phyloP scores from a whole-genome alignment of 1,140 invertebrate species.

The Tetranychus cinnabarinus region DNA sequence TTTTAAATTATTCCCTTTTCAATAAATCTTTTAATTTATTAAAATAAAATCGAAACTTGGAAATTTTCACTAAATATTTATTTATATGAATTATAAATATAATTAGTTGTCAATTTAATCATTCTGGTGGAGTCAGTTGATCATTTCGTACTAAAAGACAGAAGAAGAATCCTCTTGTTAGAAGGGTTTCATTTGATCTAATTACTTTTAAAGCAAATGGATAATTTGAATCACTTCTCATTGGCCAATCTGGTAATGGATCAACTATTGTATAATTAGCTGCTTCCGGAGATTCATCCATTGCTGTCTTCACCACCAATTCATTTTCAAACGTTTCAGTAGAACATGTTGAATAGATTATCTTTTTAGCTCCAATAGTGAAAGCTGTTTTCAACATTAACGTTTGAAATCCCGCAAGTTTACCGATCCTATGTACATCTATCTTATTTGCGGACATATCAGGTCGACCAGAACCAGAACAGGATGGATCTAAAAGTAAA shows the following conservation, averaged over 20 bases:
- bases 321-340: constrained; percentile 75
- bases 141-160: background rate
- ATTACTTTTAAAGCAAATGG: background rate
- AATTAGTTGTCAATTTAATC: no score
- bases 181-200: background rate
- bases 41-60: no score
- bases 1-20: no score
- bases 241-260: constrained; percentile 18
- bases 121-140: background rate
- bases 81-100: no score
- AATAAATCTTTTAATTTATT: no score
- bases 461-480: constrained; percentile 38
- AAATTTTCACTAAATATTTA: no score
- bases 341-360: constrained; percentile 91
- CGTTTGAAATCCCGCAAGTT: constrained; percentile 54
- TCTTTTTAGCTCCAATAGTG: constrained; percentile 49
- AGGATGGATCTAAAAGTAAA: constrained; percentile 81
- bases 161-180: background rate
- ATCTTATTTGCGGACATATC: background rate
- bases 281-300: constrained; percentile 9
- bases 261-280: constrained; percentile 14
- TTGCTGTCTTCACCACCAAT: constrained; percentile 39
- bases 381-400: constrained; percentile 63
- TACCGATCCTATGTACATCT: constrained; percentile 29
- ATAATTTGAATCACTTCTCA: constrained; percentile 13